These are phyloP conservation scores for Illadopsis cleaveri DNA, from an alignment of 2,113 vertebrate species.

Conservation along the genomic window DNA sequence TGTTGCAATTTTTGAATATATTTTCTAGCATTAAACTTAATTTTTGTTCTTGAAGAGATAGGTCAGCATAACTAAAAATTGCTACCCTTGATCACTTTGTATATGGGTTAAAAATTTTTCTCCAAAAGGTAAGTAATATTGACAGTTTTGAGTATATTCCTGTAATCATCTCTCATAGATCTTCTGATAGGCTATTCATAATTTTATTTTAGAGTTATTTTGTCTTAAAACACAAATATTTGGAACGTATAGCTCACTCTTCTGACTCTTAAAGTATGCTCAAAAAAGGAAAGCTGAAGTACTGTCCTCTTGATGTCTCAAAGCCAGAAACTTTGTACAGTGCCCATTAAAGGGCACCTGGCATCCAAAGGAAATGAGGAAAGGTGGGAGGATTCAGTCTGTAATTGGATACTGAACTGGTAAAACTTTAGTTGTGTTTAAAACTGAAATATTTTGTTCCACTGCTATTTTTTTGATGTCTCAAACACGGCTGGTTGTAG, in stretches of 20 bases:
- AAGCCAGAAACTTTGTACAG: neutral
- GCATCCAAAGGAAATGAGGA: neutral
- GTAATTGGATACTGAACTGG: neutral
- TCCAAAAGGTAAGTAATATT: neutral
- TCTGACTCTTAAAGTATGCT: neutral
- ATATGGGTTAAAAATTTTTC: neutral
- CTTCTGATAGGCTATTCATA: neutral
- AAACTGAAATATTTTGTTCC: neutral
- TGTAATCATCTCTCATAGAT: neutral
- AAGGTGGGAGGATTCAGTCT: neutral
- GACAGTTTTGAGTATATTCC: neutral
- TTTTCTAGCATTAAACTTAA: neutral
- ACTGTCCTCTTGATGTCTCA: neutral
- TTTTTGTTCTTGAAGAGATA: neutral
- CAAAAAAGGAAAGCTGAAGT: neutral
- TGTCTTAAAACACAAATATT: neutral
- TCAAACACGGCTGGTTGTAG: neutral
- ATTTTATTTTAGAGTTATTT: neutral
- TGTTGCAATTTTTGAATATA: neutral
- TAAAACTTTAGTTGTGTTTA: neutral
- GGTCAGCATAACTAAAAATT: neutral
- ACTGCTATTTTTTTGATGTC: neutral
- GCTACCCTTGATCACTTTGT: neutral
- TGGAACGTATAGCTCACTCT: neutral
- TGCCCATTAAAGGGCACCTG: neutral